Evolutionary conservation across 2,888 invertebrate species (phyloP), one percentile per base, ranked within the genome.

Genomic region (Lucinisca nassula): DNA sequence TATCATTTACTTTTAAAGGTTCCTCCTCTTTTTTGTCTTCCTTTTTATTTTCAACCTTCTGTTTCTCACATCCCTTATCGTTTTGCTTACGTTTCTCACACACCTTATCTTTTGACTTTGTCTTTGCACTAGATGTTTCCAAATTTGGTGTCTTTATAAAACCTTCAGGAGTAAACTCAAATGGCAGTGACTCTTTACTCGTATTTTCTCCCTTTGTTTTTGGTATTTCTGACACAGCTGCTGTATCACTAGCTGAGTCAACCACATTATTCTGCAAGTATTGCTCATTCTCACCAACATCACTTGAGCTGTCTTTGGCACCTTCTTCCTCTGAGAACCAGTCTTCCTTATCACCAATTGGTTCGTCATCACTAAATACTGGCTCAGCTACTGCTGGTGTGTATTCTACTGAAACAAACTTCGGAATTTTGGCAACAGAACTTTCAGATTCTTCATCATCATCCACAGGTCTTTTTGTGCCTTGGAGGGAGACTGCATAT

Each of bases 41-140:
- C 35, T 81, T 38, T 27, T 61, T 61, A 32, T 67, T 51, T 55
- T 49, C n/a, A 38, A 70, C 17, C 21, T 67, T 49, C 72, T 70
- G 93, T 88, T 51, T 94, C 97, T 92, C 97, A 97, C 94, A 98
- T 97, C 82, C 45, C 35, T 32, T 17, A 32, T 80, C 27, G 10
- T 73, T 51, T 32, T 27, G 74, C 21, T 45, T 35, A 75, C 74
- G 37, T 61, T n/a, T n/a, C n/a, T n/a, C n/a, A n/a, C n/a, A n/a
- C n/a, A n/a, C n/a, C 51, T 79, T 35, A 38, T 79, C 38, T 45
- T 58, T 37, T 55, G 49, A 14, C 14, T 80, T 72, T 58, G 37
- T 78, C 55, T 76, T 67, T 40, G 30, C 51, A 40, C 85, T 70
- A 35, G 61, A 61, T 79, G 35, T 78, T 75, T 88, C 88, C 3